Evolutionary conservation across 2,113 vertebrate genomes (phyloP).

Genomic region (Macroglossus sobrinus): DNA sequence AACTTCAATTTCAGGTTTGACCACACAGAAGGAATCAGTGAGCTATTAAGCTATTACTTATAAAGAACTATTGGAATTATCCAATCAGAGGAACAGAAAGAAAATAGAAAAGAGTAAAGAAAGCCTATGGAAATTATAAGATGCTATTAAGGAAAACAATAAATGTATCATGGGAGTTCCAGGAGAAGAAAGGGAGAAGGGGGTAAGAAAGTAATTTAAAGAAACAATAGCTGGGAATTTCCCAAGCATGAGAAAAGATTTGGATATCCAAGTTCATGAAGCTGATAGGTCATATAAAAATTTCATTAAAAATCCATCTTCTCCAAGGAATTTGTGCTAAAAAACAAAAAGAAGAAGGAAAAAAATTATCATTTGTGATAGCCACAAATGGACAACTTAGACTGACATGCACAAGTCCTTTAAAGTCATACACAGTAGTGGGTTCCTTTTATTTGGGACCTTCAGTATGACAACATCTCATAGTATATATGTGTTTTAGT

Average conservation of each 20-base stretch:
- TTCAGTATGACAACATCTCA: background rate
- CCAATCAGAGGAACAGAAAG: background rate
- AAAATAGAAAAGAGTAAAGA: background rate
- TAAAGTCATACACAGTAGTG: background rate
- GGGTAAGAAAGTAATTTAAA: background rate
- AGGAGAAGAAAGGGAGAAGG: background rate
- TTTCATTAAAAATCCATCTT: background rate
- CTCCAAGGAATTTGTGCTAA: background rate
- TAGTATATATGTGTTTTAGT: background rate
- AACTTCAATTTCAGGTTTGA: background rate
- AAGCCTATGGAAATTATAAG: background rate
- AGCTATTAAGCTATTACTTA: background rate
- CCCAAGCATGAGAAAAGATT: background rate
- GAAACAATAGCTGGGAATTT: background rate
- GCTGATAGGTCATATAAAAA: background rate
- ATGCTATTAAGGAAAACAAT: background rate
- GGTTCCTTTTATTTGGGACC: background rate
- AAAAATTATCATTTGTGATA: background rate
- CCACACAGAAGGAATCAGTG: background rate
- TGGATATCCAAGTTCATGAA: background rate
- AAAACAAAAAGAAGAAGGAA: background rate
- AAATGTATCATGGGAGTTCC: background rate
- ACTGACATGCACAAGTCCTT: background rate
- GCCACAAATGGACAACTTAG: background rate
- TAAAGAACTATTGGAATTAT: background rate